Base-by-base conservation (phyloP, 2,797 vertebrate species). In the Alcedo atthis region DNA sequence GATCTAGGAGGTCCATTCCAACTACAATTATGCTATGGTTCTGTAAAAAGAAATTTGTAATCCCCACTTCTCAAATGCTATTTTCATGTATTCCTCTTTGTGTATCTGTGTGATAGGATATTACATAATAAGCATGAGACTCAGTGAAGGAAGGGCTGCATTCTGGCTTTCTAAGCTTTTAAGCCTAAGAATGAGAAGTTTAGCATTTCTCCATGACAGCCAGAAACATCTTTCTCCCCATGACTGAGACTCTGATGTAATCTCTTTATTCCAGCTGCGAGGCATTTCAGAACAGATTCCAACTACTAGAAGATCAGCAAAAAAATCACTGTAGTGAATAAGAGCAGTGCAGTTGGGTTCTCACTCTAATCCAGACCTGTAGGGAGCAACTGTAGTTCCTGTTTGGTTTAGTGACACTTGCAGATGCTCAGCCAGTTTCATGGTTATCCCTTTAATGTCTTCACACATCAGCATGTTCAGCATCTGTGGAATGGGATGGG, bases 371-470 rank as follows among this genome's bases (percentile, higher is more conserved):
- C 70, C 0, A 1, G 43, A 61, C 88, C 61, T 64, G 54, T 77
- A 80, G 64, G 59, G 75, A 84, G 67, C 46, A 87, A 59, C 28
- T 79, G 37, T 37, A 73, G 78, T 81, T 95, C 85, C 88, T 92
- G 12, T 84, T 88, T 87, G 58, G 63, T 67, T 85, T 66, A 81
- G 67, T 51, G 24, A 70, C 54, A 48, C 48, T 81, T 94, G 77
- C 66, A 81, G 85, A 77, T 86, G 49, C 57, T 93, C 69, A 89
- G 88, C 91, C 89, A 59, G 26, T 92, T 80, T 94, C 66, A 22
- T 63, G 5, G 80, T 82, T 85, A 62, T 82, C 58, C 75, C 80
- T 94, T 89, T 84, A 78, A 89, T 84, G 83, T 90, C 64, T 95
- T 82, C 37, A 40, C 40, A 33, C 45, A 8, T 87, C 37, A 40